Percentiles rank a stretch among this genome's conserved stretches.
Evolutionary conservation across 2,113 vertebrate species (phyloP).

Genomic region (Cariama cristata): DNA sequence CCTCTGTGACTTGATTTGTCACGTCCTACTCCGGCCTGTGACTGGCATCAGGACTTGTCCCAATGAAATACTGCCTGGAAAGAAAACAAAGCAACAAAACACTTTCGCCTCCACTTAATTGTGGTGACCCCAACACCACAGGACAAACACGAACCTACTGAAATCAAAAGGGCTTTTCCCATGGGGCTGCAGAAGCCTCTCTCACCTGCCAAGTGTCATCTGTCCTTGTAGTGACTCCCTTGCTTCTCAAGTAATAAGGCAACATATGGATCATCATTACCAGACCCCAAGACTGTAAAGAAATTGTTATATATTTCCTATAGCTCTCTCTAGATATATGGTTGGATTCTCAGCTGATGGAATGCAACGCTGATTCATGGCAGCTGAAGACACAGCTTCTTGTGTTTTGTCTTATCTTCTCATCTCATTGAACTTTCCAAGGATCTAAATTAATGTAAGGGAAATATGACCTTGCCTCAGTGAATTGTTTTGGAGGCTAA

Average conservation of each 20-base stretch:
- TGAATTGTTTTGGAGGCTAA: constrained; percentile 59
- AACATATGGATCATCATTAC: not conserved
- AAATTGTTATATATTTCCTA: not conserved
- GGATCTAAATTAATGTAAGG: constrained; percentile 50
- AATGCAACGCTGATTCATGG: not conserved
- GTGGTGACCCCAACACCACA: accelerated
- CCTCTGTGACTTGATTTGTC: not conserved
- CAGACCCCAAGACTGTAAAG: not conserved
- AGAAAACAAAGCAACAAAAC: not conserved
- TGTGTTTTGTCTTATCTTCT: constrained; percentile 37
- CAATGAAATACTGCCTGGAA: not conserved
- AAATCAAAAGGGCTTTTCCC: not conserved
- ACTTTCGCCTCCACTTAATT: not conserved
- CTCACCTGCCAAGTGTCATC: not conserved
- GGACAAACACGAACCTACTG: not conserved
- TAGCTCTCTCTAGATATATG: not conserved
- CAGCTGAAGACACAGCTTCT: not conserved
- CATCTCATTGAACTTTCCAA: constrained; percentile 56
- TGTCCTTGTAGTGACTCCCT: not conserved
- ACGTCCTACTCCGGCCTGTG: accelerated
- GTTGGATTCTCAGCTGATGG: constrained; percentile 20
- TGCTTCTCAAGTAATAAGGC: constrained; percentile 1
- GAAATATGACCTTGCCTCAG: constrained; percentile 54
- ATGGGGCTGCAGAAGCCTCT: not conserved
- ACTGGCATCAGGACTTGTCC: not conserved